Evolutionary conservation across 1,140 invertebrate species (phyloP), one percentile per base, ranked within the genome.

Genomic region (Oppia nitens): DNA sequence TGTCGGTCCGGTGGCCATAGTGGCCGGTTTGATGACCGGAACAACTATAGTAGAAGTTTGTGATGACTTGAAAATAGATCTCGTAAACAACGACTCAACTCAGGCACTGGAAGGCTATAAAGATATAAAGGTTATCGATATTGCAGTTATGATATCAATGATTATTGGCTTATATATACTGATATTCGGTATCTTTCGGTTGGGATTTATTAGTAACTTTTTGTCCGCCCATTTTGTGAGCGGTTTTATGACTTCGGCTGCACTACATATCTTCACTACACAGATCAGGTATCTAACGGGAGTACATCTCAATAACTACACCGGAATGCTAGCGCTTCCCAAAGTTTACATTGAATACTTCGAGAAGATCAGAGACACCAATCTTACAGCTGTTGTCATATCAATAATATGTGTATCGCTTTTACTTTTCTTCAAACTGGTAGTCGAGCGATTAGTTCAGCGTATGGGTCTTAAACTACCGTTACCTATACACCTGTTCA

Each of bases 211-310:
- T 57, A 83, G 84, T 17, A 80, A 84, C 0, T 76, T 94, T 32
- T 75, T 96, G 6, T 89, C 87, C 0, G 88, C 94, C 66, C 83
- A 87, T 0, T 76, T 96, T 60, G 83, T 95, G 0, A 87, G 82
- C 63, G 88, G 87, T 0, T 93, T 94, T 68, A 94, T 87, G 1
- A 91, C 88, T 0, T 88, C 83, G 1, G 87, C 89, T 3, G 87
- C 88, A 0, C 73, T 92, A 57, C 85, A 93, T 66, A 89, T 95
- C 14, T 73, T 91, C n/a, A 81, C 83, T 0, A 91, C 87, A 3
- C 91, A 95, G 73, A 72, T 94, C 1, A 89, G 87, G 68, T 83
- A 89, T 70, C 74, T 94, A 0, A 74, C 94, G 55, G 90, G 90
- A 0, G 68, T 93, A 0, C 70, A 69, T 2, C 26, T 58, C 17